Conservation (phyloP, 1,140 invertebrate species). For the Micrasema longulum region DNA sequence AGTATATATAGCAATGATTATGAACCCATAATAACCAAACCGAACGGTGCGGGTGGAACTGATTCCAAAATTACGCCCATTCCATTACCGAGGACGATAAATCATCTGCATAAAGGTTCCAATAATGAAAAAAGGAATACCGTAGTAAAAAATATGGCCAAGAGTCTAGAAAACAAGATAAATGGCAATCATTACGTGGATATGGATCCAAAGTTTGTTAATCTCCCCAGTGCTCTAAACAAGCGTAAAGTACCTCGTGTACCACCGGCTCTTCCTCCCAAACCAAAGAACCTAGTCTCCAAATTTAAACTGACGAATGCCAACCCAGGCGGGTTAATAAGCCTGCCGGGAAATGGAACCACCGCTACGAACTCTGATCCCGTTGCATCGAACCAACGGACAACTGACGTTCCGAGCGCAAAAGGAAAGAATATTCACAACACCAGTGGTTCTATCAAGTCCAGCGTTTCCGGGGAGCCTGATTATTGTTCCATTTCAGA, state of each 20-base stretch:
- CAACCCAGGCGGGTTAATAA: not conserved
- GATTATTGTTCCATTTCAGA: slow-evolving; percentile 76
- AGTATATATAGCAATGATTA: slow-evolving; percentile 75
- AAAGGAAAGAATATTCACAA: slow-evolving; percentile 63
- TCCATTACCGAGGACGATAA: slow-evolving; percentile 58
- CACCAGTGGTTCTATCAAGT: slow-evolving; percentile 55
- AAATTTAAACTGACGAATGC: slow-evolving; percentile 68
- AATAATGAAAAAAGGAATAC: slow-evolving; percentile 61
- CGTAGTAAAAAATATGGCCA: slow-evolving; percentile 69
- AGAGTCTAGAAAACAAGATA: slow-evolving; percentile 71
- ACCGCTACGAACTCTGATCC: slow-evolving; percentile 70
- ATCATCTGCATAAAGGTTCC: slow-evolving; percentile 39
- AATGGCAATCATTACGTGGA: slow-evolving; percentile 60
- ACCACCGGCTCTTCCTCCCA: slow-evolving; percentile 77
- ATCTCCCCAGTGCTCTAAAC: slow-evolving; percentile 61
- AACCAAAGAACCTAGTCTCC: slow-evolving; percentile 74
- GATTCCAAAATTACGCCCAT: slow-evolving; percentile 54
- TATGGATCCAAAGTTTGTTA: slow-evolving; percentile 62
- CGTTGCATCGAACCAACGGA: slow-evolving; percentile 73
- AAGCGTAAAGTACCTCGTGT: slow-evolving; percentile 71
- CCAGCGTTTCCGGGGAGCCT: slow-evolving; percentile 63
- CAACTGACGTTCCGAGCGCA: slow-evolving; percentile 69
- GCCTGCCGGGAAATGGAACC: slow-evolving; percentile 12
- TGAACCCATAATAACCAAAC: slow-evolving; percentile 71
- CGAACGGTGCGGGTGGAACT: slow-evolving; percentile 56